phyloP scores from a whole-genome alignment of 2,113 vertebrate genomes.

The human (Homo sapiens) region GRCh38 chr11:116570001-116570500 shows the following conservation, averaged over 20 bases:
- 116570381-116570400: background rate
- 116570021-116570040: background rate
- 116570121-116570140: background rate
- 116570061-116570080: background rate
- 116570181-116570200: background rate
- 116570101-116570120: background rate
- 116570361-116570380: background rate
- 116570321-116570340: background rate
- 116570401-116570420: background rate
- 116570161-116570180: background rate
- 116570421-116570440: background rate
- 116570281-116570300: background rate
- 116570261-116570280: background rate
- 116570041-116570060: background rate
- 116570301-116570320: background rate
- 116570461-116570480: background rate
- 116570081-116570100: conserved; percentile 2
- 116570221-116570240: background rate
- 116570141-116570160: background rate
- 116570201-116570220: background rate
- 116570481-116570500: background rate
- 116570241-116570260: background rate
- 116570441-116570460: background rate
- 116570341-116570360: conserved; percentile 33
- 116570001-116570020: background rate